Evolutionary conservation across 2,888 invertebrate species (phyloP).

Genomic region (Pterostichus madidus): DNA sequence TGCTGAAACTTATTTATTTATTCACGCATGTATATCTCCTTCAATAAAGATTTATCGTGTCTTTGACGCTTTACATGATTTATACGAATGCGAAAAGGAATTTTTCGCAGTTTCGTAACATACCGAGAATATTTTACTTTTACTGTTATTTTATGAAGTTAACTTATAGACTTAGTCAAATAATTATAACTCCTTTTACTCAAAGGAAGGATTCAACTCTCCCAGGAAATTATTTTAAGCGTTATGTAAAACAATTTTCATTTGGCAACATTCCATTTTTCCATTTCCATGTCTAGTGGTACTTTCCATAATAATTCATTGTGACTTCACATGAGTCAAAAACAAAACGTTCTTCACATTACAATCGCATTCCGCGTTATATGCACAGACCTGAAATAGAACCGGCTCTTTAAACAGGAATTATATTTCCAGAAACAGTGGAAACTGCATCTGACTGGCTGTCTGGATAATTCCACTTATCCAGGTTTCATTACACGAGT

Average conservation of each 20-base stretch:
- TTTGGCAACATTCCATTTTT: slow-evolving; percentile 43
- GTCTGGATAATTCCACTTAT: slow-evolving; percentile 52
- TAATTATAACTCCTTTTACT: background rate
- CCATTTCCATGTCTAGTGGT: slow-evolving; percentile 1
- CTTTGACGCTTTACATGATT: slow-evolving; percentile 51
- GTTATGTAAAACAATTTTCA: slow-evolving; percentile 48
- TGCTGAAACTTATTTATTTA: slow-evolving; percentile 47
- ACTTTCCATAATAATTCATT: slow-evolving; percentile 19
- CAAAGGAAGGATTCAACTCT: background rate
- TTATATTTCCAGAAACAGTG: slow-evolving; percentile 41
- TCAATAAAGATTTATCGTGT: slow-evolving; percentile 42
- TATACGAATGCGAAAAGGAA: slow-evolving; percentile 35
- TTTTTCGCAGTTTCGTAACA: background rate
- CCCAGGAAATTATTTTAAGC: no score
- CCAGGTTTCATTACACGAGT: slow-evolving; percentile 54
- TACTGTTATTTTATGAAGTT: slow-evolving; percentile 40
- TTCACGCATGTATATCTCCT: slow-evolving; percentile 38
- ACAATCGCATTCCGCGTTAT: background rate
- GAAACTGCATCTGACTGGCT: slow-evolving; percentile 23
- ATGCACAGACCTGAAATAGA: slow-evolving; percentile 12
- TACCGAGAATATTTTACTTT: slow-evolving; percentile 38
- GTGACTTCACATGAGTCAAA: slow-evolving; percentile 11
- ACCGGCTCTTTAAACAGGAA: slow-evolving; percentile 34
- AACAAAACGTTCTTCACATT: slow-evolving; percentile 5
- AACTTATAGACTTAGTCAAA: background rate